Evolutionary conservation across 2,888 invertebrate species (phyloP), one percentile per base, ranked within the genome.

Genomic region (Oasisia sp.): DNA sequence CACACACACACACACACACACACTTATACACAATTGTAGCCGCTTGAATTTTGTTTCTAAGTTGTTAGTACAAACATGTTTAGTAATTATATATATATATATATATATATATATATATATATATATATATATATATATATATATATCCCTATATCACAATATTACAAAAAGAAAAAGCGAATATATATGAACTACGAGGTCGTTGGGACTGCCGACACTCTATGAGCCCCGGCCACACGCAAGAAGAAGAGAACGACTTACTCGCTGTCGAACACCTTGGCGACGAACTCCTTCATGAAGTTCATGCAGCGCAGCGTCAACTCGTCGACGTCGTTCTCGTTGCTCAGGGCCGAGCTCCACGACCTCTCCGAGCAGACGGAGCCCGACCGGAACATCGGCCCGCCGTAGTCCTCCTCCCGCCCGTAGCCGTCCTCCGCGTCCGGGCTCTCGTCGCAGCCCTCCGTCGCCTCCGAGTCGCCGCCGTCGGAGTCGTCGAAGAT

Each of bases 201-300:
- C 7, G 19, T 27, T 74, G 19, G 11, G 58, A 58, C 27, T 5
- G 58, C 58, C 12, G 14, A 58, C 58, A 58, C 19, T 74, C 27
- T 74, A 91, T 7, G 32, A 91, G 56, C 90, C 19, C 27, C 90
- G 11, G 27, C 91, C 38, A 92, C 32, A 90, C 44, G 50, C 32
- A 58, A 91, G n/a, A 56, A 50, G 32, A 91, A 50, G 12, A 74
- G 27, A 91, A 19, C 89, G 19, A 32, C 92, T 92, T 92, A 96
- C 96, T 95, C 94, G 44, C 97, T 96, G 92, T 97, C 97, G 95
- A 98, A 98, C 32, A 98, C 96, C 93, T 97, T 97, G 74, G 97
- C 97, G 5, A 97, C 97, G 95, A 97, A 98, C 91, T 96, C 96
- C 94, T 97, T 97, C 97, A 98, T 98, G 91, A 94, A 94, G 14